A percentile compares a stretch with the other conserved stretches of the same genome.
phyloP scores from a whole-genome alignment of 2,113 vertebrate species.

The Gadus macrocephalus region DNA sequence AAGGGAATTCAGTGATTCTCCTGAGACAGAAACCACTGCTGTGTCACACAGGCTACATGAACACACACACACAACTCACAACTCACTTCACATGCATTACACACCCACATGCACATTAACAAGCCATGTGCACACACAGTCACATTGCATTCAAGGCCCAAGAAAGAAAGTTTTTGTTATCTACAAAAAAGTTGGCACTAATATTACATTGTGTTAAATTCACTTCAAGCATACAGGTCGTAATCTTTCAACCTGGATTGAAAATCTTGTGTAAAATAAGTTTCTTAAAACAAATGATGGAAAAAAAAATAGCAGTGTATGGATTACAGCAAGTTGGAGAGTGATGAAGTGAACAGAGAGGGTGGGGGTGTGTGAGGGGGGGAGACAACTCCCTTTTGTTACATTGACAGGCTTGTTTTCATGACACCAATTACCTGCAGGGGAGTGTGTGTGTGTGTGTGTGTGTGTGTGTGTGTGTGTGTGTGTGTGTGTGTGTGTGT shows the following conservation, averaged over 20 bases:
- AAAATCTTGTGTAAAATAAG: not conserved
- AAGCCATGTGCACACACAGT: not conserved
- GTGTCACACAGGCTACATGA: constrained; percentile 7
- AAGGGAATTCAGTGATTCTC: constrained; percentile 47
- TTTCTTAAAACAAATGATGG: constrained; percentile 5
- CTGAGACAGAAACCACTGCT: constrained; percentile 30
- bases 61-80: constrained; percentile 15
- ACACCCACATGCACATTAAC: constrained; percentile 13
- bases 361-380: constrained; percentile 18
- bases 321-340: not conserved
- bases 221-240: too few relatives aligned
- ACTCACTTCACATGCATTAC: too few relatives aligned
- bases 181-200: too few relatives aligned
- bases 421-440: constrained; percentile 48
- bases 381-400: constrained; percentile 20
- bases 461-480: constrained; percentile 7
- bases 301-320: constrained; percentile 11
- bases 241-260: too few relatives aligned
- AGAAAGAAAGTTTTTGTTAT: not conserved
- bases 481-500: constrained; percentile 9
- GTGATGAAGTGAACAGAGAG: not conserved
- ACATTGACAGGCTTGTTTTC: constrained; percentile 37
- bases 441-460: constrained; percentile 12
- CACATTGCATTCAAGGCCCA: not conserved
- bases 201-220: too few relatives aligned